Percentiles rank a stretch among this genome's conserved stretches.
Evolutionary conservation across 2,113 vertebrate genomes (phyloP).

Genomic region (Psittacula cyanocephala): DNA sequence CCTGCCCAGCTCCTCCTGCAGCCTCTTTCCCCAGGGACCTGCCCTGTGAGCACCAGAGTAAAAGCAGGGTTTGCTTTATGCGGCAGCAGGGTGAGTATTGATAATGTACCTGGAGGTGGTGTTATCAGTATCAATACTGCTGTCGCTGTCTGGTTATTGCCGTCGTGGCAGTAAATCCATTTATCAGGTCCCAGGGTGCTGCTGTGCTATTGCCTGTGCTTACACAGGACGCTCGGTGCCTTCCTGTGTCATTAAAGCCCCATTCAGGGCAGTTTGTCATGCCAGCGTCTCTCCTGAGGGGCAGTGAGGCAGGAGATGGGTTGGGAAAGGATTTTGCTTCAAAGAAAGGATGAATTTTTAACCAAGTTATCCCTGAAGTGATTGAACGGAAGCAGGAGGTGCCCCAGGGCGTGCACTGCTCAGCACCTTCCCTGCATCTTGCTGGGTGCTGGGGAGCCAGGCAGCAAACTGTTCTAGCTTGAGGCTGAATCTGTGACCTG

Average conservation of each 20-base stretch:
- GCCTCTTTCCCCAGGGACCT: not conserved
- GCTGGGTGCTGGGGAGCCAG: too few species aligned
- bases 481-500: not conserved
- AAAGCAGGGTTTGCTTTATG: not conserved
- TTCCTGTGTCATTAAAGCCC: not conserved
- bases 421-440: not conserved
- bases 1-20: not conserved
- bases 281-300: not conserved
- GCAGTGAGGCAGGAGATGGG: not conserved
- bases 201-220: fast-evolving
- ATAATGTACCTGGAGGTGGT: not conserved
- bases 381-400: not conserved
- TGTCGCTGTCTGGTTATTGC: fast-evolving
- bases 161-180: fast-evolving
- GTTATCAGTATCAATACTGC: not conserved
- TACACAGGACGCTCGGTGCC: fast-evolving
- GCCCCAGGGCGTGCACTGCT: not conserved
- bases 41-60: fast-evolving
- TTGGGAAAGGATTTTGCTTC: not conserved
- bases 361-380: not conserved
- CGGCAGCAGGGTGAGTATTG: not conserved
- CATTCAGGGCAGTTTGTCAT: not conserved
- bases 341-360: not conserved
- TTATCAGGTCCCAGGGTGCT: not conserved
- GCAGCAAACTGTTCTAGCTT: not conserved